phyloP scores from a whole-genome alignment of 2,113 vertebrate genomes.

The Eurystomus gularis region DNA sequence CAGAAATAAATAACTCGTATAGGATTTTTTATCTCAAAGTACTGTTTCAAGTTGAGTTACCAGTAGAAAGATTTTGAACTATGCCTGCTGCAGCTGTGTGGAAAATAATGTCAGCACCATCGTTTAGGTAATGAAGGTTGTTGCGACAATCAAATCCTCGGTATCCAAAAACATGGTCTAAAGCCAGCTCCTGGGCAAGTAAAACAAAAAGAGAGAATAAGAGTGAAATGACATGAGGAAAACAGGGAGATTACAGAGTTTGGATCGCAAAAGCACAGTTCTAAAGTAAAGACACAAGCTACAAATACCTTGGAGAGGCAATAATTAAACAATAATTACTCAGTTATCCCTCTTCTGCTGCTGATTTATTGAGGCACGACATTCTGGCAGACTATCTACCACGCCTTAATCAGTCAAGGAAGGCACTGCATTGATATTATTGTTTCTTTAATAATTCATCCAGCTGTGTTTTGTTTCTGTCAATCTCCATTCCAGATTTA shows the following conservation, averaged over 20 bases:
- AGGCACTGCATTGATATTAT: neutral
- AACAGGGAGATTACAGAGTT: neutral
- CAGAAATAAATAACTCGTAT: neutral
- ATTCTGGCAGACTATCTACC: neutral
- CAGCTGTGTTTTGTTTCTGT: neutral
- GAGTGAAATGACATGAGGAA: neutral
- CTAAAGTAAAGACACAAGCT: neutral
- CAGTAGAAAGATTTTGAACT: conserved; percentile 91
- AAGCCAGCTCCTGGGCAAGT: conserved; percentile 82
- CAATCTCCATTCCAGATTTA: neutral
- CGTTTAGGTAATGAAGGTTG: conserved; percentile 98
- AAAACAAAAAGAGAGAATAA: neutral
- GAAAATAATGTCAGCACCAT: conserved; percentile 92
- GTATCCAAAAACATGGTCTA: conserved; percentile 97
- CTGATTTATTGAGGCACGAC: neutral
- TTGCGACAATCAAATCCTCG: conserved; percentile 95
- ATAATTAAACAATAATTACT: neutral
- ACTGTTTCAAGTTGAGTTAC: conserved; percentile 66
- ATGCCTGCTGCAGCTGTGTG: conserved; percentile 90
- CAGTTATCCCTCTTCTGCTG: neutral
- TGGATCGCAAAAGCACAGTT: neutral
- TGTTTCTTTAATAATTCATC: neutral
- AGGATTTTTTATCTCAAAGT: neutral
- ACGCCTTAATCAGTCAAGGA: rapidly evolving
- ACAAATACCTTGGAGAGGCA: neutral